phyloP scores from a whole-genome alignment of 2,113 vertebrate species.

The Rhinolophus ferrumequinum region DNA sequence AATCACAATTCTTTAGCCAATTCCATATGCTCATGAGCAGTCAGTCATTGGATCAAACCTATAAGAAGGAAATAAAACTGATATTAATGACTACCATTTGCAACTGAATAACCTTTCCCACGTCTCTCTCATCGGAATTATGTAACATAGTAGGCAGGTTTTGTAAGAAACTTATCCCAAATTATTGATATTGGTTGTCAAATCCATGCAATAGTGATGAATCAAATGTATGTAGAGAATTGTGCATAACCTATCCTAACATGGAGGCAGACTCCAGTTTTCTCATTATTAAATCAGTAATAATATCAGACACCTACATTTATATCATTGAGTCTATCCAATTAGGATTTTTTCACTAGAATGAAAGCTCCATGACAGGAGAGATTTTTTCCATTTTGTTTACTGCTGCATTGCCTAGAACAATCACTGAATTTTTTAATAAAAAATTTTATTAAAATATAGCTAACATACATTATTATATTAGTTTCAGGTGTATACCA shows the following conservation, averaged over 20 bases:
- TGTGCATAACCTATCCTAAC: not conserved
- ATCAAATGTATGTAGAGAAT: not conserved
- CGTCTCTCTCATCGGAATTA: not conserved
- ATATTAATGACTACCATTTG: not conserved
- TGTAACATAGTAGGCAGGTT: not conserved
- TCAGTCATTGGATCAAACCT: not conserved
- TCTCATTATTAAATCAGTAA: constrained; percentile 10
- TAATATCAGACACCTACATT: not conserved
- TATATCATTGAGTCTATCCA: not conserved
- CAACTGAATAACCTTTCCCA: not conserved
- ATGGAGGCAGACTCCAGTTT: not conserved
- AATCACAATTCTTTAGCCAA: not conserved
- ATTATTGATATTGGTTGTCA: not conserved
- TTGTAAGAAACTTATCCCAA: not conserved
- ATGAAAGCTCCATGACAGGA: not conserved
- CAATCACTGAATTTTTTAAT: not conserved
- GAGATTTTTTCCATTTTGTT: constrained; percentile 23
- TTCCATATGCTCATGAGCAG: not conserved
- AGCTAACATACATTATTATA: no score
- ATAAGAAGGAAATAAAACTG: not conserved
- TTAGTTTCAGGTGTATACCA: no score
- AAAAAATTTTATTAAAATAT: no score
- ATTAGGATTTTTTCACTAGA: not conserved
- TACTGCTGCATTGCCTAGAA: not conserved
- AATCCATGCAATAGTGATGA: not conserved